Conservation (phyloP, 2,113 vertebrate genomes). For the Cisticola juncidis region DNA sequence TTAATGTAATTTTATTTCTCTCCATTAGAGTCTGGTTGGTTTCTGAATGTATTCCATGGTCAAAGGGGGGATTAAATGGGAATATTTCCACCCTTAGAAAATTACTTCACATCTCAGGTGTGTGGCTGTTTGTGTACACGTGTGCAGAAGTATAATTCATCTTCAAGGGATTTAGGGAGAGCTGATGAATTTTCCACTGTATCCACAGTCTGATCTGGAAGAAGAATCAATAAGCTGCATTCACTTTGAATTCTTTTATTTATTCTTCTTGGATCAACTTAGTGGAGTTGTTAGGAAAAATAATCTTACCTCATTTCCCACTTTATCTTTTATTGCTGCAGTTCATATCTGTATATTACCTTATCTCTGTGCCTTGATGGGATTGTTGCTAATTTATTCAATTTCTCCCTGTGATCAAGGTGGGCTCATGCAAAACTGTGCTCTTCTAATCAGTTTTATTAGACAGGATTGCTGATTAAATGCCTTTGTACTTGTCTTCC, state of each 20-base stretch:
- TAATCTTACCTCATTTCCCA: not conserved
- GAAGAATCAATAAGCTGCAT: not conserved
- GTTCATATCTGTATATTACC: not conserved
- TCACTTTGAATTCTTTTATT: not conserved
- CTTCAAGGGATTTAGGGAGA: not conserved
- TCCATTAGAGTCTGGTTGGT: not conserved
- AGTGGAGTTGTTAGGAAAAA: not conserved
- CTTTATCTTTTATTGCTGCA: not conserved
- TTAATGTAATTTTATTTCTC: not conserved
- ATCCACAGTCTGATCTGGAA: not conserved
- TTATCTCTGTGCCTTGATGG: not conserved
- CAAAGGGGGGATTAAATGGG: not conserved
- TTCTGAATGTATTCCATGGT: not conserved
- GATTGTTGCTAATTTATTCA: not conserved
- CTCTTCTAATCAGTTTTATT: conserved; percentile 30
- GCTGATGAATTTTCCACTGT: not conserved
- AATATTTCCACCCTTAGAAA: not conserved
- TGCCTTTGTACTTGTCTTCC: not conserved
- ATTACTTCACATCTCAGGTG: fast-evolving
- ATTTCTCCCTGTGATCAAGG: not conserved
- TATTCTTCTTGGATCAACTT: not conserved
- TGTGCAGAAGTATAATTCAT: not conserved
- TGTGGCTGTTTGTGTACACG: not conserved
- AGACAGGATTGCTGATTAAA: not conserved
- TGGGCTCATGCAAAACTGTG: not conserved